Evolutionary conservation across 2,888 invertebrate genomes (phyloP).

Genomic region (Chrysolina haemoptera): DNA sequence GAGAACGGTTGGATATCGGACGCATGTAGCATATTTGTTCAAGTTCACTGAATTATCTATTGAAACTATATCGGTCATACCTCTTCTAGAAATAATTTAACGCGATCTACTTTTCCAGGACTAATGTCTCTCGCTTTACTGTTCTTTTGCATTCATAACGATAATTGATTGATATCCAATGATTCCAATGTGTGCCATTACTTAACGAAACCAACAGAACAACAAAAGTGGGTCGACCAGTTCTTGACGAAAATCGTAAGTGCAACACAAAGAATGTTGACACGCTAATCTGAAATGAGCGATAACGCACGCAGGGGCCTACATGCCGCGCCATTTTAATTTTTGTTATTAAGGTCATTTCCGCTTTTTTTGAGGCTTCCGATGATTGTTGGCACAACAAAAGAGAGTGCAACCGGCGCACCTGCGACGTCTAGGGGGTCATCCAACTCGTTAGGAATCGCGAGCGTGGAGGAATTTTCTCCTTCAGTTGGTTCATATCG

Average conservation of each 20-base stretch:
- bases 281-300: conserved; percentile 21
- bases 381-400: conserved; percentile 40
- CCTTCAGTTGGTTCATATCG: neutral
- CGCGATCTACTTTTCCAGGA: no score
- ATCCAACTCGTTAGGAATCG: conserved; percentile 33
- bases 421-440: conserved; percentile 39
- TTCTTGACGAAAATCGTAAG: conserved; percentile 8
- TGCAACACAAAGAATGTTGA: conserved; percentile 16
- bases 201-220: neutral
- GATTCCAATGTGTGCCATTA: neutral
- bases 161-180: no score
- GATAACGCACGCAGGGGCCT: neutral
- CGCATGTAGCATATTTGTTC: no score
- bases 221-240: conserved; percentile 8
- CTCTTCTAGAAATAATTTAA: no score
- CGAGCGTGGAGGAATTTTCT: conserved; percentile 6
- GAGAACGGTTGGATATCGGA: no score
- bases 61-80: no score
- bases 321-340: conserved; percentile 36
- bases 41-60: no score
- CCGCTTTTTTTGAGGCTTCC: conserved; percentile 42
- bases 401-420: conserved; percentile 36
- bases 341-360: conserved; percentile 41
- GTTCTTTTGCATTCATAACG: no score
- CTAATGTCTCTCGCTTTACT: no score